These are phyloP conservation scores for Apostichopus californicus DNA, from an alignment of 35 echinoderm and acorn worm species.

Conservation along the genomic window DNA sequence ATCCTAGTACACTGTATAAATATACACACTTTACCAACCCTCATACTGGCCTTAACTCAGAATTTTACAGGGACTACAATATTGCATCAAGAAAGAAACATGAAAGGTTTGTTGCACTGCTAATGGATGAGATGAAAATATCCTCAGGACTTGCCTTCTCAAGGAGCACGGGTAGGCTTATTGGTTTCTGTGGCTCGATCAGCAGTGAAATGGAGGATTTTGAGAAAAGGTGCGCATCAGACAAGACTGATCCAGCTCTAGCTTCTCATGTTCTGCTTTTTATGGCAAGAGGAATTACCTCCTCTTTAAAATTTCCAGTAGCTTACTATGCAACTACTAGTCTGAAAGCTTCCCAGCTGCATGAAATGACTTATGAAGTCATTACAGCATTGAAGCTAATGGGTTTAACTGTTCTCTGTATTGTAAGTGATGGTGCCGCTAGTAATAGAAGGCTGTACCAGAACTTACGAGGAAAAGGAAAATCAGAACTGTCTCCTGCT, in stretches of 20 bases:
- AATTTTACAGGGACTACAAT: background rate
- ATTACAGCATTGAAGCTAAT: conserved; percentile 43
- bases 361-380: background rate
- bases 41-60: background rate
- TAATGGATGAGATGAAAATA: conserved; percentile 71
- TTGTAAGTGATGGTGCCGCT: conserved; percentile 66
- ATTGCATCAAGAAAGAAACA: background rate
- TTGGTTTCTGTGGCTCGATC: conserved; percentile 3
- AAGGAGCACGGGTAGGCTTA: background rate
- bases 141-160: conserved; percentile 33
- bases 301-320: background rate
- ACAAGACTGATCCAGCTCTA: background rate
- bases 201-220: conserved; percentile 13
- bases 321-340: conserved; percentile 42
- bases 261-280: conserved; percentile 53
- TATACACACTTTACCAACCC: conserved; percentile 54
- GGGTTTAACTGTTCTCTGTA: conserved; percentile 50
- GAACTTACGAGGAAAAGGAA: background rate
- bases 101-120: conserved; percentile 7
- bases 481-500: background rate
- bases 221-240: conserved; percentile 25
- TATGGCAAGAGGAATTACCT: conserved; percentile 57
- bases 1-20: conserved; percentile 53
- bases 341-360: conserved; percentile 13
- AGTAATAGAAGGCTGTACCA: conserved; percentile 59